phyloP scores from a whole-genome alignment of 2,888 invertebrate species.

The Lissocephala sabroskyi region DNA sequence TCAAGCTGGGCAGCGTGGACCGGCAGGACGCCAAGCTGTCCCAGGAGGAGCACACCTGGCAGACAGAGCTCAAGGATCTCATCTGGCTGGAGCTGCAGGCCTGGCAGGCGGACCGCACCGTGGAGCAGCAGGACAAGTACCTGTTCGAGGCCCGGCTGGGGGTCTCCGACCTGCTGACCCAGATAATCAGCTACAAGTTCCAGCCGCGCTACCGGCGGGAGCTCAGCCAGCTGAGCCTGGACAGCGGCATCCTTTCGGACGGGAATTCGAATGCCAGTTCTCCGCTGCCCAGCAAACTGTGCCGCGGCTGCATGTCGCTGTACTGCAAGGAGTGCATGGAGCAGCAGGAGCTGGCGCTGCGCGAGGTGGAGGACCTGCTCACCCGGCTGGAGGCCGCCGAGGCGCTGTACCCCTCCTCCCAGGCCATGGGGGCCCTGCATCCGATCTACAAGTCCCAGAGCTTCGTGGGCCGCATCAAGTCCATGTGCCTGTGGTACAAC shows the following conservation, averaged over 20 bases:
- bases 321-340: constrained; percentile 81
- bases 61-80: constrained; percentile 89
- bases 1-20: constrained; percentile 81
- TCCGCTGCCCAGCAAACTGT: constrained; percentile 66
- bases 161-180: constrained; percentile 80
- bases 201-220: constrained; percentile 64
- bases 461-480: constrained; percentile 74
- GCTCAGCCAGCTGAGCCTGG: constrained; percentile 65
- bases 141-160: constrained; percentile 82
- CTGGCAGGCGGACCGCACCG: constrained; percentile 82
- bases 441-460: constrained; percentile 74
- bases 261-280: constrained; percentile 64
- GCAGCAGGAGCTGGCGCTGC: constrained; percentile 82
- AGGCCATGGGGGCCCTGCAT: constrained; percentile 83
- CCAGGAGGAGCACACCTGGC: constrained; percentile 89
- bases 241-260: constrained; percentile 68
- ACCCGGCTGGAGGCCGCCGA: constrained; percentile 83
- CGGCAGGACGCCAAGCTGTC: constrained; percentile 80
- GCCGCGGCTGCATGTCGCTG: constrained; percentile 82
- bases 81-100: constrained; percentile 95
- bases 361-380: constrained; percentile 81
- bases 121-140: constrained; percentile 84
- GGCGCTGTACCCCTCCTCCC: constrained; percentile 87
- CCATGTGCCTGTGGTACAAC: constrained; percentile 94
- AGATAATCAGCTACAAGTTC: constrained; percentile 84